These are phyloP conservation scores for Drosophila subsilvestris DNA, from an alignment of 2,888 invertebrate species.

Conservation along the genomic window DNA sequence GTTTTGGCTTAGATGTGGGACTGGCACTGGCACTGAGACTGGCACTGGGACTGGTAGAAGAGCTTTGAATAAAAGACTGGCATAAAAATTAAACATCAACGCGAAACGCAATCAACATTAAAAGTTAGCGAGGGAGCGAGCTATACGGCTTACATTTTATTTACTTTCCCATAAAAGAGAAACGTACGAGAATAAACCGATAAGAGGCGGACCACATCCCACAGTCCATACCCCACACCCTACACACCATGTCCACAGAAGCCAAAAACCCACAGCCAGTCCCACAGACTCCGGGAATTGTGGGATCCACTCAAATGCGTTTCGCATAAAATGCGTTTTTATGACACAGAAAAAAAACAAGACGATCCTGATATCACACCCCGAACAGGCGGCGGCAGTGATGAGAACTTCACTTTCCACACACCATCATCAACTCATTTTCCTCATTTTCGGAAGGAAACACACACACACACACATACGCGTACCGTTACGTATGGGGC, in stretches of 20 bases:
- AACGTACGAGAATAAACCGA: conserved; percentile 45
- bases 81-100: conserved; percentile 74
- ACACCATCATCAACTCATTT: conserved; percentile 72
- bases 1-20: conserved; percentile 23
- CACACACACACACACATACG: not conserved
- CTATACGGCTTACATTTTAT: conserved; percentile 60
- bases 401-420: conserved; percentile 52
- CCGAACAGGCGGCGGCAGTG: conserved; percentile 57
- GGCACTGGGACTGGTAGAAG: conserved; percentile 2
- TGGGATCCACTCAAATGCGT: conserved; percentile 66
- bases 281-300: conserved; percentile 21
- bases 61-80: conserved; percentile 41
- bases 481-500: not conserved
- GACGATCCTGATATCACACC: conserved; percentile 55
- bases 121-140: conserved; percentile 67
- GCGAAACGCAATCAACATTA: conserved; percentile 78
- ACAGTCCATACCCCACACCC: not conserved
- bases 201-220: conserved; percentile 28
- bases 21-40: conserved; percentile 7
- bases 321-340: conserved; percentile 81
- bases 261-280: conserved; percentile 4
- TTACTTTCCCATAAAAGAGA: conserved; percentile 71
- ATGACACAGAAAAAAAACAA: conserved; percentile 81
- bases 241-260: not conserved
- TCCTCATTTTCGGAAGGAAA: conserved; percentile 2